Evolutionary conservation across 2,888 invertebrate genomes (phyloP).

Genomic region (Drosophila dives): DNA sequence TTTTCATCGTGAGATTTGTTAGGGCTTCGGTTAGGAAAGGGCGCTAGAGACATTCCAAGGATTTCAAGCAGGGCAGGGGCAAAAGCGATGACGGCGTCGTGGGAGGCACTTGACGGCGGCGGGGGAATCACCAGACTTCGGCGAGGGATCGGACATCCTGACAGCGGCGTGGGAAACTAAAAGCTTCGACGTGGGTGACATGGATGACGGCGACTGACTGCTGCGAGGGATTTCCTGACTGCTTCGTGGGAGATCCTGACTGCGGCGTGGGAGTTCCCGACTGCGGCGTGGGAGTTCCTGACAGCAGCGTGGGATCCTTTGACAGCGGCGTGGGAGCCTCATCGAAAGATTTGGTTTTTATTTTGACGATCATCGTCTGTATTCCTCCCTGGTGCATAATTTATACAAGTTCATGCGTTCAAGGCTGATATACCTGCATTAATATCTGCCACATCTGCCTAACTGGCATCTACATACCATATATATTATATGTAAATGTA

Average conservation of each 20-base stretch:
- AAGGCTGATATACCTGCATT: slow-evolving; percentile 71
- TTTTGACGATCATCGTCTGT: slow-evolving; percentile 61
- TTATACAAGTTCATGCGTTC: slow-evolving; percentile 46
- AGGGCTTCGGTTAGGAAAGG: slow-evolving; percentile 74
- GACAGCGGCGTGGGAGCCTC: slow-evolving; percentile 69
- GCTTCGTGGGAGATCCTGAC: slow-evolving; percentile 31
- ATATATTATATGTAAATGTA: slow-evolving; percentile 6
- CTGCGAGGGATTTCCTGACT: slow-evolving; percentile 60
- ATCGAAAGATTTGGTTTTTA: slow-evolving; percentile 19
- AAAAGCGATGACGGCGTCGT: slow-evolving; percentile 27
- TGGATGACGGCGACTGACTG: slow-evolving; percentile 45
- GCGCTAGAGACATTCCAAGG: slow-evolving; percentile 57
- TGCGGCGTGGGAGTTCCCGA: slow-evolving; percentile 13
- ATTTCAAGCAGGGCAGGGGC: slow-evolving; percentile 18
- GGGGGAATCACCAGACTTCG: slow-evolving; percentile 58
- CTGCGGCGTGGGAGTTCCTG: slow-evolving; percentile 42
- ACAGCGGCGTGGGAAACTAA: slow-evolving; percentile 67
- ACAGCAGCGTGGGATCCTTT: slow-evolving; percentile 63
- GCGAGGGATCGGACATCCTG: slow-evolving; percentile 57
- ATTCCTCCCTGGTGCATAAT: slow-evolving; percentile 43
- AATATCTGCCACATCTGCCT: slow-evolving; percentile 27
- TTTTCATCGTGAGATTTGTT: slow-evolving; percentile 64
- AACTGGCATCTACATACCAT: slow-evolving; percentile 36
- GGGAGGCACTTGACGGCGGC: slow-evolving; percentile 62
- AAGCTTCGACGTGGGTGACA: slow-evolving; percentile 28